phyloP scores from a whole-genome alignment of 2,797 vertebrate species.

The Paramormyrops hopkinsi region DNA sequence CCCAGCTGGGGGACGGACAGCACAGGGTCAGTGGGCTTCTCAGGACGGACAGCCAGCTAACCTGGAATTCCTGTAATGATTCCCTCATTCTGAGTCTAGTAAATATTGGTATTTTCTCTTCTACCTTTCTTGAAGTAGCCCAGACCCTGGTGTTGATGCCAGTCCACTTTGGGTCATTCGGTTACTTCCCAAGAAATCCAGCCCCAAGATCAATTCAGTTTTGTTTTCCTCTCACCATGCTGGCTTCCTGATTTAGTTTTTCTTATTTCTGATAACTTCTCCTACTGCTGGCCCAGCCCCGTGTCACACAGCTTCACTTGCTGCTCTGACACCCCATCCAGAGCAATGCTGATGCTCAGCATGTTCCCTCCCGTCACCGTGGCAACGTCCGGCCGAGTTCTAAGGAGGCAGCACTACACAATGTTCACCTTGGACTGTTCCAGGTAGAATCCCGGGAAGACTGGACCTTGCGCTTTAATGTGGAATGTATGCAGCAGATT shows the following conservation, averaged over 20 bases:
- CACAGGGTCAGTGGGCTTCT: background rate
- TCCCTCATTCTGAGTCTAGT: background rate
- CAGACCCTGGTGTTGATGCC: background rate
- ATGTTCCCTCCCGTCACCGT: background rate
- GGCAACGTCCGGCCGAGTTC: background rate
- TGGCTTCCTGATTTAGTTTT: background rate
- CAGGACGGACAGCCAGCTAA: background rate
- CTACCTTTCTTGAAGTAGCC: background rate
- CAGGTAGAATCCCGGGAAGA: slow-evolving; percentile 26
- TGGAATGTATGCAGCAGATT: slow-evolving; percentile 19
- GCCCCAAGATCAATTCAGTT: background rate
- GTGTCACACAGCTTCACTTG: background rate
- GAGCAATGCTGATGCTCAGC: background rate
- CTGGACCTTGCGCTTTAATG: slow-evolving; percentile 19
- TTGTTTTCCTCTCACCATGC: background rate
- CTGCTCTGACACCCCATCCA: background rate
- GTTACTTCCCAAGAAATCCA: background rate
- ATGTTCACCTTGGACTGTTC: slow-evolving; percentile 22
- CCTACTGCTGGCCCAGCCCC: background rate
- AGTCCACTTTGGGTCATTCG: background rate
- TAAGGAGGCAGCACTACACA: background rate
- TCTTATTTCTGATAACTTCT: background rate
- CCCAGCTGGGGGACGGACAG: background rate
- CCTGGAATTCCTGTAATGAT: background rate
- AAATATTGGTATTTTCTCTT: background rate